Conservation (phyloP, 23 tunicate species). For the Aplidium turbinatum region DNA sequence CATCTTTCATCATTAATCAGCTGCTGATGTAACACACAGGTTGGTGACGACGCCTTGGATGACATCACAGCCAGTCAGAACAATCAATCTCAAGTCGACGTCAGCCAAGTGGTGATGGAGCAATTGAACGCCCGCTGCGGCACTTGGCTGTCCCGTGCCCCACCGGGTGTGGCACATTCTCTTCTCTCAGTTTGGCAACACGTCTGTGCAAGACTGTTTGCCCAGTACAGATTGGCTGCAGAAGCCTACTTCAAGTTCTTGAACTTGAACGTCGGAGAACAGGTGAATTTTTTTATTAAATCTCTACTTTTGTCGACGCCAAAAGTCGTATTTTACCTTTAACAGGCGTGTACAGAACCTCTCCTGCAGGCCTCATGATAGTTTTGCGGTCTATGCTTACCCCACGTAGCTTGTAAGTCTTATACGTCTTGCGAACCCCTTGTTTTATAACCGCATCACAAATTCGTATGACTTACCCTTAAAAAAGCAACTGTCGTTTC, state of each 20-base stretch:
- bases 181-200: slow-evolving; percentile 72
- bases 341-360: too few relatives aligned
- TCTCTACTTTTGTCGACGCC: too few relatives aligned
- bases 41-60: slow-evolving; percentile 54
- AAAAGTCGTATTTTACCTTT: too few relatives aligned
- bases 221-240: slow-evolving; percentile 79
- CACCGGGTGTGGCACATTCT: slow-evolving; percentile 32
- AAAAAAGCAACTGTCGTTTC: background rate
- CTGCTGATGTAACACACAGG: too few relatives aligned
- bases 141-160: slow-evolving; percentile 61
- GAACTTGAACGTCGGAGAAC: slow-evolving; percentile 56
- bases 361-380: too few relatives aligned
- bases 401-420: too few relatives aligned
- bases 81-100: slow-evolving; percentile 27
- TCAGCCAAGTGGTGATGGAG: slow-evolving; percentile 55
- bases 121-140: slow-evolving; percentile 61
- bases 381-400: too few relatives aligned
- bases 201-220: slow-evolving; percentile 67
- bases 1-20: too few relatives aligned
- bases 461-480: too few relatives aligned
- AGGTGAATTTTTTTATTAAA: slow-evolving; percentile 66
- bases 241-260: slow-evolving; percentile 81
- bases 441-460: too few relatives aligned
- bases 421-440: too few relatives aligned
- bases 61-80: slow-evolving; percentile 45